Evolutionary conservation across 1,140 invertebrate genomes (phyloP), one percentile per base, ranked within the genome.

Genomic region (Papilio polytes): DNA sequence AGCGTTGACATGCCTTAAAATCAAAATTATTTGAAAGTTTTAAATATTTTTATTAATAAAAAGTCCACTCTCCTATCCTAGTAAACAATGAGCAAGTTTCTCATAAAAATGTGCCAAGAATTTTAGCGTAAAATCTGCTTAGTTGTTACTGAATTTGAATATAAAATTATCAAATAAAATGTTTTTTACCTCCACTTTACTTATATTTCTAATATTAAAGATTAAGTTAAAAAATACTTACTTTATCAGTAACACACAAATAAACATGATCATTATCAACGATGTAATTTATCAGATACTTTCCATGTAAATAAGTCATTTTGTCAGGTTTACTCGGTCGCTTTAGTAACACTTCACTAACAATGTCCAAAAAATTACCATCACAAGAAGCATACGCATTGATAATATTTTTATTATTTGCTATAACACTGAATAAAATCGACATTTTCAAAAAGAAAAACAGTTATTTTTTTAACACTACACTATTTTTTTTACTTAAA

Each of bases 291-390:
- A 99, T 98, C 74, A 99, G 94, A 93, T 98, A 99, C 83, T 96
- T 97, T 84, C 97, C 97, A 95, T 99, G 98, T 0, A 97, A 97
- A 90, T 99, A 98, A 26, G 98, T 99, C 80, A 98, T 96, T 93
- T 98, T 98, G 81, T 97, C 96, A 96, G 98, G 96, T 73, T 97
- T 95, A 0, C 96, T 94, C 26, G 97, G 96, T 86, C 99, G 98
- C 92, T 97, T 98, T 0, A 96, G 92, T 48, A 99, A 95, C 81
- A 99, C 97, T 90, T 98, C 97, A 88, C 98, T 97, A 2, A 98
- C 97, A 4, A 99, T 98, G 95, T 99, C 98, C 2, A 96, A 96
- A 95, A 99, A 99, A 93, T 99, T 99, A 3, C 98, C 98, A 83
- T 97, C 96, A 92, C 98, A 98, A 7, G 97, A 96, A 2, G 98